Percentiles rank a stretch among this genome's conserved stretches.
Evolutionary conservation across 2,113 vertebrate species (phyloP).

Genomic region (Muntiacus reevesi): DNA sequence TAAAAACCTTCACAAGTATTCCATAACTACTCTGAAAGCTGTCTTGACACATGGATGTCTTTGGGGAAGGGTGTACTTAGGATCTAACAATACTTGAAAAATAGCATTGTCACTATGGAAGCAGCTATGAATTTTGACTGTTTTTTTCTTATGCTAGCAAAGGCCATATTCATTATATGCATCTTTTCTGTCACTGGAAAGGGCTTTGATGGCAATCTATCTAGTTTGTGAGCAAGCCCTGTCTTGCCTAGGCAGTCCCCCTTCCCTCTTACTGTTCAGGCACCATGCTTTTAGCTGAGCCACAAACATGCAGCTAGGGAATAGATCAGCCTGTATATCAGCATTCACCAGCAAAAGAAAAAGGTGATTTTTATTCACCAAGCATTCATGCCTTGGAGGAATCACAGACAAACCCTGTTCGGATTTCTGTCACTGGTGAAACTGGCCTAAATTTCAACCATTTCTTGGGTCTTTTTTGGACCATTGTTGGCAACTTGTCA

Average conservation of each 20-base stretch:
- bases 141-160: conserved; percentile 25
- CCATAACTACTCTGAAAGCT: background rate
- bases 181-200: conserved; percentile 6
- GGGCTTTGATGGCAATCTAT: background rate
- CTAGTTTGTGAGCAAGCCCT: background rate
- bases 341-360: background rate
- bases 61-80: conserved; percentile 16
- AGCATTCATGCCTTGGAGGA: background rate
- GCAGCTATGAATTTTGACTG: conserved; percentile 63
- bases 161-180: conserved; percentile 40
- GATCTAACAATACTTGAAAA: conserved; percentile 56
- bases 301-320: background rate
- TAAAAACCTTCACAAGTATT: conserved; percentile 40
- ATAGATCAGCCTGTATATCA: background rate
- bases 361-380: background rate
- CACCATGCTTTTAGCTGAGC: background rate
- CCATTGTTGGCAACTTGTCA: background rate
- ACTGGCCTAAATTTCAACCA: background rate
- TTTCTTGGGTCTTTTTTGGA: background rate
- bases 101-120: conserved; percentile 69
- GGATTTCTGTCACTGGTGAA: background rate
- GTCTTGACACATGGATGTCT: conserved; percentile 4
- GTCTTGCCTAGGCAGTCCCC: background rate
- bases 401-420: background rate
- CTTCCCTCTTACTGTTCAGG: background rate